Evolutionary conservation across 2,888 invertebrate genomes (phyloP), one percentile per base, ranked within the genome.

Genomic region (Epistrophe eligans): DNA sequence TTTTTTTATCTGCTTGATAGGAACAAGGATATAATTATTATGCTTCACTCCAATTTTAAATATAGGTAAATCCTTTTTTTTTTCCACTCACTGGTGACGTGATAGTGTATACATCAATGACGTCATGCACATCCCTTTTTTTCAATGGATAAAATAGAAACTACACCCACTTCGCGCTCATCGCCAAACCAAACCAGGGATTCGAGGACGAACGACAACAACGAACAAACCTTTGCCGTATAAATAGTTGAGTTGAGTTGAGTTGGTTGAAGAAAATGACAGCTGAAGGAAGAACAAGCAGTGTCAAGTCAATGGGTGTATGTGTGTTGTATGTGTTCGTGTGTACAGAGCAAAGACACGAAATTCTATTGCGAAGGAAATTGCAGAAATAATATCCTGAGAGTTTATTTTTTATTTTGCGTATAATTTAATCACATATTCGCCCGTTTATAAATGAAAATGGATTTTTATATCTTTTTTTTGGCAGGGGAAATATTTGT

Each of bases 81-180:
- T 52, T 52, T 71, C 52, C 35, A 24, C 17, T 52, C 35, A 24
- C 17, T 52, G 79, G 48, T 87, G 83, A 83, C 87, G 87, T 76
- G 79, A 82, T 87, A 74, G 40, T 52, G 57, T 50, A 55, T 52
- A 79, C 79, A 79, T 79, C 79, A 83, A 87, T 87, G 87, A 87
- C 83, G 87, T 87, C 87, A 87, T 83, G 38, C 58, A 76, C 50
- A 58, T 76, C 28, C 72, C 17, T 43, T 70, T 52, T 52, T 70
- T 60, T 45, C 24, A 52, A 50, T 40, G 45, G 72, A 57, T 66
- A 24, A 55, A 6, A 35, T 35, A 19, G 19, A 45, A 79, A 71
- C 74, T 79, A 74, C 84, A 79, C 84, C 67, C 80, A 71, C 64
- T 64, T 84, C 58, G 76, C 84, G 80, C 80, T 82, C 66, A 58